Conservation (phyloP, 2,113 vertebrate species). For the Mugil cephalus region DNA sequence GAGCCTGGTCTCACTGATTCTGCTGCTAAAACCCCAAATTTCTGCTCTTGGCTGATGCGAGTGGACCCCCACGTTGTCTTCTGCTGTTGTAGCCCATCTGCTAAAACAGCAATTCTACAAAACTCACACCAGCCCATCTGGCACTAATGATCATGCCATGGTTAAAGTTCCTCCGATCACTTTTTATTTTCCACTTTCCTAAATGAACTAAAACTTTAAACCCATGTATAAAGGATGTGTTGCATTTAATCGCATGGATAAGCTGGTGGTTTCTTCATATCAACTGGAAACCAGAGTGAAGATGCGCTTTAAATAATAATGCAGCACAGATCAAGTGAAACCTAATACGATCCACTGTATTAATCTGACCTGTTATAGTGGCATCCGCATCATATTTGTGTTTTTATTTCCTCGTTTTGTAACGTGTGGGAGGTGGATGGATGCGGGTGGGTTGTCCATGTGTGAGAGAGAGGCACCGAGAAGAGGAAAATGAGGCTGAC, state of each 20-base stretch:
- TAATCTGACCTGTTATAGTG: neutral
- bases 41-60: neutral
- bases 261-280: too few species aligned
- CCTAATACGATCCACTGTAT: neutral
- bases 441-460: slow-evolving; percentile 2
- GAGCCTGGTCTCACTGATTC: neutral
- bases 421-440: slow-evolving; percentile 26
- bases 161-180: neutral
- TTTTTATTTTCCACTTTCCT: neutral
- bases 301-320: too few species aligned
- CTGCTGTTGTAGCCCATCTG: neutral
- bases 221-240: neutral
- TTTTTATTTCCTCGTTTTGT: slow-evolving; percentile 25
- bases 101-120: neutral
- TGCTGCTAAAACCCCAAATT: neutral
- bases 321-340: neutral
- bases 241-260: too few species aligned
- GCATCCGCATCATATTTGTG: neutral
- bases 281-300: too few species aligned
- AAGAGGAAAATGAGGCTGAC: slow-evolving; percentile 49
- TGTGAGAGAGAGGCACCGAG: slow-evolving; percentile 30
- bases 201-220: neutral
- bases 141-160: neutral
- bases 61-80: neutral
- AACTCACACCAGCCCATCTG: slow-evolving; percentile 15